phyloP scores from a whole-genome alignment of 2,888 invertebrate species.

The Protophormia terraenovae region DNA sequence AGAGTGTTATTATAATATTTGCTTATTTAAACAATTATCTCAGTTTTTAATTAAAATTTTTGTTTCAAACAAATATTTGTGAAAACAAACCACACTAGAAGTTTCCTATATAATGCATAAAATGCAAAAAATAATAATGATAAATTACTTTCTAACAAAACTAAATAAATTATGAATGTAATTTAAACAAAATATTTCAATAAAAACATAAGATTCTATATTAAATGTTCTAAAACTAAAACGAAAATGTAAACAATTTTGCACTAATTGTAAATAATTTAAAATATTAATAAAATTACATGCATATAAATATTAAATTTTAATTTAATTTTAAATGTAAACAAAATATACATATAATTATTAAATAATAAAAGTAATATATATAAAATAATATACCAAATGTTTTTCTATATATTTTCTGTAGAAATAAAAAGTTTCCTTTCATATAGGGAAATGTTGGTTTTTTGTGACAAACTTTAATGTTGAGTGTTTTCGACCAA shows the following conservation, averaged over 20 bases:
- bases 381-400: too few relatives aligned
- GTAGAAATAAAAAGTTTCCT: too few relatives aligned
- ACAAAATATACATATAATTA: neutral
- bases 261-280: constrained; percentile 49
- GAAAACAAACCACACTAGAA: constrained; percentile 41
- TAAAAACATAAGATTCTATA: neutral
- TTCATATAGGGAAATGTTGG: too few relatives aligned
- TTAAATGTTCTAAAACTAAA: constrained; percentile 4
- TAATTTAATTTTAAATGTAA: neutral
- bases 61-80: constrained; percentile 7
- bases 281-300: neutral
- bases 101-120: constrained; percentile 65
- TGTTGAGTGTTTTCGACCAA: too few relatives aligned
- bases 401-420: too few relatives aligned
- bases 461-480: too few relatives aligned
- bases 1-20: constrained; percentile 43
- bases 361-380: neutral
- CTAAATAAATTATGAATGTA: constrained; percentile 1
- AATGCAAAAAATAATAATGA: constrained; percentile 51
- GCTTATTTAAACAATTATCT: neutral
- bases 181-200: constrained; percentile 14
- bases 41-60: neutral
- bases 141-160: constrained; percentile 24
- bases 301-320: neutral
- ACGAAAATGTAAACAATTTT: constrained; percentile 38